These are phyloP conservation scores for Mirza zaza DNA, from an alignment of 2,113 vertebrate genomes.

Conservation along the genomic window DNA sequence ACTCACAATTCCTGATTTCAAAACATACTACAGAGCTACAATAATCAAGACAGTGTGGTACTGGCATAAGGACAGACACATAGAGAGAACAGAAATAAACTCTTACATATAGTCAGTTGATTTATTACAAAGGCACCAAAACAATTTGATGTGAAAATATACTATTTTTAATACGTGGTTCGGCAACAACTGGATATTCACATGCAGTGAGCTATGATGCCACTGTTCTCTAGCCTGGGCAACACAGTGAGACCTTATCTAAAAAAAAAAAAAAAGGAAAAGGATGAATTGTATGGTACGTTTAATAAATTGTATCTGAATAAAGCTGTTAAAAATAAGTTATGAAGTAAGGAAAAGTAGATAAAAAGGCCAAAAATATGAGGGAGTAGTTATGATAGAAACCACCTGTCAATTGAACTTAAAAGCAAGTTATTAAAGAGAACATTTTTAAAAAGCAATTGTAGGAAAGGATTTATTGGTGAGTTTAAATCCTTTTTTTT, in stretches of 20 bases:
- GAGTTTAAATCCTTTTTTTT: background rate
- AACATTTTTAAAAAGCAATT: slow-evolving; percentile 32
- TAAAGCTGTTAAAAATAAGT: background rate
- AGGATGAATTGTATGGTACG: background rate
- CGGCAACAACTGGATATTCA: too few species aligned
- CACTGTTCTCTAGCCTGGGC: background rate
- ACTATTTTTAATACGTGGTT: too few species aligned
- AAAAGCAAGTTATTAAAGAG: slow-evolving; percentile 38
- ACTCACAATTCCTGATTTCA: too few species aligned
- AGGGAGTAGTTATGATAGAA: slow-evolving; percentile 2
- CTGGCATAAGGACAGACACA: too few species aligned
- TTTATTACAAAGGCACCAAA: too few species aligned
- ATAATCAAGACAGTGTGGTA: too few species aligned
- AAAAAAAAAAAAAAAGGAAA: background rate
- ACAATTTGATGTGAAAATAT: too few species aligned
- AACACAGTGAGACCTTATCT: background rate
- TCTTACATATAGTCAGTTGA: too few species aligned
- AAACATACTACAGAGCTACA: too few species aligned
- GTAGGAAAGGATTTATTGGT: background rate
- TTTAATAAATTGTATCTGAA: background rate
- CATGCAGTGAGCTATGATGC: background rate
- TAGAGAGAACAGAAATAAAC: too few species aligned
- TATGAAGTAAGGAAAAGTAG: background rate
- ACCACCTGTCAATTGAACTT: background rate
- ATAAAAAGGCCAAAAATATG: background rate